Evolutionary conservation across 2,113 vertebrate genomes (phyloP), one percentile per base, ranked within the genome.

Genomic region (Pseudopipra pipra): DNA sequence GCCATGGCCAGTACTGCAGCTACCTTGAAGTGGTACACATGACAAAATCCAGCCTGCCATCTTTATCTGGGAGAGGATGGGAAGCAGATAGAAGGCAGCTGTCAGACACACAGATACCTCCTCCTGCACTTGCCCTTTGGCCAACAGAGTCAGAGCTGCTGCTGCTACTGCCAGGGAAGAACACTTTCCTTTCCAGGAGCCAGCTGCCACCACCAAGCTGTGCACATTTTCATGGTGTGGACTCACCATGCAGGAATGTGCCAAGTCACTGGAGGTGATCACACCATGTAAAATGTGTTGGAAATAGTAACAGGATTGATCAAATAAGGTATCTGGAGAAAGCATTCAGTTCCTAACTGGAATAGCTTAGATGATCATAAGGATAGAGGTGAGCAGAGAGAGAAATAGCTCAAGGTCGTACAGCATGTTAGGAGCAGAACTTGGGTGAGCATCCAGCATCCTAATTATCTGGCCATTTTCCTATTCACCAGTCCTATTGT

Each of bases 1-100:
- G 46, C 55, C 5, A 20, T 15, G 65, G 61, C 37, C 24, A 24
- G 37, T 22, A 16, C 46, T 61, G 27, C 51, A 77, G 35, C 51
- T 68, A 7, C 0, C 1, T 52, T 1, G 0, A 37, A 52, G 87
- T 13, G 41, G 24, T 46, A 21, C 33, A 24, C 21, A 11, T 22
- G 61, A 52, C 39, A 61, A 80, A 84, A 84, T 76, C 37, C 51
- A 86, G n/a, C 41, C 44, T 80, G 21, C 44, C 43, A 13, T 89
- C 67, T 85, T 79, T 65, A 33, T 80, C n/a, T 54, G 25, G 12
- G 14, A 49, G 66, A 71, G 22, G n/a, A 49, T 1, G 2, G 63
- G 46, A 82, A 68, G 39, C 61, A 90, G 71, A 14, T 75, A 35
- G 51, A 52, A 52, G 51, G 41, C 62, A 52, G 39, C 28, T 82